Base-by-base conservation (phyloP, 2,113 vertebrate species). In the Pheucticus melanocephalus region DNA sequence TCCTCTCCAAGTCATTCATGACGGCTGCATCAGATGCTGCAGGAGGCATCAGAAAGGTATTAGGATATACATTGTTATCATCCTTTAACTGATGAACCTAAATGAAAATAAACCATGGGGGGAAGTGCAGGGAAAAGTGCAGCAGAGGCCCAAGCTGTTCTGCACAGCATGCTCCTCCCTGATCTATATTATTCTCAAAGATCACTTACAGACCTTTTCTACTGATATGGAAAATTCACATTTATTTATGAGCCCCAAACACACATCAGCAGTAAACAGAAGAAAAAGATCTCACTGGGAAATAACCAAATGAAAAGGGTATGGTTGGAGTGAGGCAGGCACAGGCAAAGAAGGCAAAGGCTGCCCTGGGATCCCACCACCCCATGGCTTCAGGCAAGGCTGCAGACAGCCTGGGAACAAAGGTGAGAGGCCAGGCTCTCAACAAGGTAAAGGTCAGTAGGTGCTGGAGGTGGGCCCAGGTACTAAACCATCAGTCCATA, bases 301-400 rank as follows among this genome's bases (percentile, higher is more conserved):
- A 86, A 22, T 5, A 77, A 80, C 27, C 35, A 72, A 40, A 70
- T 18, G 21, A 63, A 88, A 77, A 79, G 12, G 7, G 12, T 15
- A 17, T 2, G 7, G 44, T 1, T 4, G 60, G 28, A 56, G 30
- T 1, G 2, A 54, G 48, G 66, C 28, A 57, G 0, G 1, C 5
- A 3, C 6, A 23, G 22, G 22, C 6, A 27, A 37, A n/a, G 42
- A 23, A 17, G 39, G 19, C 2, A 31, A 78, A 21, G 25, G 57
- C 54, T 65, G 45, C 15, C 22, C 47, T 25, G 54, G 21, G 17
- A 71, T 39, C 51, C n/a, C 65, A 39, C 4, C n/a, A 56, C 6
- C 2, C 14, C 3, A 0, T 3, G 37, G 33, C 50, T 40, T 47
- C 30, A 22, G 64, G n/a, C 33, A 53, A 66, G 37, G 70, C 47